Evolutionary conservation across 2,888 invertebrate genomes (phyloP).

Genomic region (Stenotaenia linearis): DNA sequence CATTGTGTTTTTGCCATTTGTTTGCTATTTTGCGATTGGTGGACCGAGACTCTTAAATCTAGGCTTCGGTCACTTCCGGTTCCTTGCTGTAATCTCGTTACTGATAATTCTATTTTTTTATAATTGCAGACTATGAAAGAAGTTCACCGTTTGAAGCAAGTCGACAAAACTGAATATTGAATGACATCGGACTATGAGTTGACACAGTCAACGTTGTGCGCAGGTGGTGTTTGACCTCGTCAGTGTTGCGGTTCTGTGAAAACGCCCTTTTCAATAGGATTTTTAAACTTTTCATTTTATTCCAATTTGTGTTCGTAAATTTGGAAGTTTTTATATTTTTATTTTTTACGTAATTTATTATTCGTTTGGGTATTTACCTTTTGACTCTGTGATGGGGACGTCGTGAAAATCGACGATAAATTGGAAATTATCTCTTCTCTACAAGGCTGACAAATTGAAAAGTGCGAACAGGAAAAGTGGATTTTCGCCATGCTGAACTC

Average conservation of each 20-base stretch:
- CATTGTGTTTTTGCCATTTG: no score
- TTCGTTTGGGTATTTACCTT: no score
- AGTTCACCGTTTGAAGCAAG: background rate
- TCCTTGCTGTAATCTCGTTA: no score
- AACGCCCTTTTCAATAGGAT: background rate
- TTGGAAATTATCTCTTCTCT: background rate
- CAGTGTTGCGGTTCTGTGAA: background rate
- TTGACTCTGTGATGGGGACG: no score
- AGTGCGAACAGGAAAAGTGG: background rate
- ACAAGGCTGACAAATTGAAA: background rate
- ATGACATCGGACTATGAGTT: background rate
- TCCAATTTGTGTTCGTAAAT: background rate
- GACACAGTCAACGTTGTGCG: background rate
- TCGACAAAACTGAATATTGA: background rate
- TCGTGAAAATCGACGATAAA: background rate
- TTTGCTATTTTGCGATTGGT: no score
- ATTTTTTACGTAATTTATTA: no score
- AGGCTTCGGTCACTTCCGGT: no score
- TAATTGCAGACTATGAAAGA: background rate
- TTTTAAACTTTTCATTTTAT: background rate
- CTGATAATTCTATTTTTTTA: background rate
- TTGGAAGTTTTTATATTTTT: background rate
- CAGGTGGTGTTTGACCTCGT: background rate
- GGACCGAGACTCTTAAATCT: no score
- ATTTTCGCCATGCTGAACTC: background rate